Evolutionary conservation across 2,113 vertebrate species (phyloP), one percentile per base, ranked within the genome.

Genomic region (Trematocara variabile): DNA sequence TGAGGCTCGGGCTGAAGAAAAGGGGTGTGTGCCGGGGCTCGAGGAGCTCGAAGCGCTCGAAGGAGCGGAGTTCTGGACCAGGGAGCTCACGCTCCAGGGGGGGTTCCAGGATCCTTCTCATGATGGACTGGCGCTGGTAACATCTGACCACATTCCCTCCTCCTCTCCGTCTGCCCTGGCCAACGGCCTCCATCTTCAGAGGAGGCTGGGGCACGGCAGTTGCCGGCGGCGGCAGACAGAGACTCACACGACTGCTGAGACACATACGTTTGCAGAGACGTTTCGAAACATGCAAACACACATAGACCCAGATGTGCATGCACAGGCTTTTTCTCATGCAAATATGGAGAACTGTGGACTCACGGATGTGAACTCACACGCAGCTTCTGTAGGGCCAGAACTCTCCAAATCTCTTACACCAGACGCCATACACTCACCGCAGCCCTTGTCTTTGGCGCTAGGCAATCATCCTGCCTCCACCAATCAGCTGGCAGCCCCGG

Each of bases 101-200:
- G 92, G 87, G 81, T 94, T 93, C 86, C 86, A 90, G 79, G 90
- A 89, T 73, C 87, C 90, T 86, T 84, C 89, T 79, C 82, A 88
- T 9, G 93, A 95, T 92, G 96, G 96, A 87, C 95, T 96, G 1
- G 97, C 96, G 86, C 95, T 93, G 0, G 97, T 97, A 92, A 97
- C 97, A 53, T 96, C 97, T 80, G 97, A 98, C 89, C 97, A 96
- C 94, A 97, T 98, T 93, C 96, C 97, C 94, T 96, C 97, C 82
- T 96, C 97, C 91, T 97, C 97, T 80, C 96, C 97, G 0, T 96
- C 97, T 22, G 94, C 97, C 92, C 92, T 98, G 95, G 97, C 98
- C 92, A 99, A 98, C 95, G 98, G 98, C 87, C 97, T 98, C 86
- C 96, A 97, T 82, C 97, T 96, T 84, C 97, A 98, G 0, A 86